Evolutionary conservation across 2,888 invertebrate species (phyloP).

Genomic region (Halocaridina rubra): DNA sequence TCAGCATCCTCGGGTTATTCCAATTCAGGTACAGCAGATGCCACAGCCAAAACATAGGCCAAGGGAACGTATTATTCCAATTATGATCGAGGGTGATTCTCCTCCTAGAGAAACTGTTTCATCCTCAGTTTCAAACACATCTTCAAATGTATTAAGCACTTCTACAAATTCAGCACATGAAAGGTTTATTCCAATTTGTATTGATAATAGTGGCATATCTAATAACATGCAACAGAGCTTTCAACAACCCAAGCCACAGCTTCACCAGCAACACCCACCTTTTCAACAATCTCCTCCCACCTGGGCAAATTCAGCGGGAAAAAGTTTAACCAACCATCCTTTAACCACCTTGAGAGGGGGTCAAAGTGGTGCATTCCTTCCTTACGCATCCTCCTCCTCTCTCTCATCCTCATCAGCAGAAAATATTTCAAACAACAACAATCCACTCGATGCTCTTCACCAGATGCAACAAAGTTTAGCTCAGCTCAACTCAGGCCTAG

Average conservation of each 20-base stretch:
- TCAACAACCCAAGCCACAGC: constrained; percentile 26
- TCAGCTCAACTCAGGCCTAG: constrained; percentile 62
- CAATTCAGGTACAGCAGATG: constrained; percentile 29
- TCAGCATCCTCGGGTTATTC: constrained; percentile 37
- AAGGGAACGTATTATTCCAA: constrained; percentile 57
- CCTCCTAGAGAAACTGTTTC: constrained; percentile 10
- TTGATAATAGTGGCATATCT: neutral
- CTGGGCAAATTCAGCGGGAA: neutral
- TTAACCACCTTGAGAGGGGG: constrained; percentile 9
- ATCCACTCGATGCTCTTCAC: constrained; percentile 63
- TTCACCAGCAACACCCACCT: constrained; percentile 15
- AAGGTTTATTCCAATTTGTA: constrained; percentile 21
- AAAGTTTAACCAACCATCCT: neutral
- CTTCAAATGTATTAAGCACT: neutral
- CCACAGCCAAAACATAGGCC: constrained; percentile 32
- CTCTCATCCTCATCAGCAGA: neutral
- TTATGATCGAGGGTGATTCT: constrained; percentile 51
- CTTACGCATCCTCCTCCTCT: constrained; percentile 31
- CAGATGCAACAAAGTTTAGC: constrained; percentile 63
- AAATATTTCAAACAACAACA: constrained; percentile 22
- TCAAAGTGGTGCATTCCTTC: constrained; percentile 35
- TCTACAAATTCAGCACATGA: neutral
- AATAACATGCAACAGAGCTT: neutral
- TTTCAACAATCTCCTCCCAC: neutral
- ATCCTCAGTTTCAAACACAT: neutral